Base-by-base conservation (phyloP, 1,140 invertebrate genomes). In the Halesus radiatus region DNA sequence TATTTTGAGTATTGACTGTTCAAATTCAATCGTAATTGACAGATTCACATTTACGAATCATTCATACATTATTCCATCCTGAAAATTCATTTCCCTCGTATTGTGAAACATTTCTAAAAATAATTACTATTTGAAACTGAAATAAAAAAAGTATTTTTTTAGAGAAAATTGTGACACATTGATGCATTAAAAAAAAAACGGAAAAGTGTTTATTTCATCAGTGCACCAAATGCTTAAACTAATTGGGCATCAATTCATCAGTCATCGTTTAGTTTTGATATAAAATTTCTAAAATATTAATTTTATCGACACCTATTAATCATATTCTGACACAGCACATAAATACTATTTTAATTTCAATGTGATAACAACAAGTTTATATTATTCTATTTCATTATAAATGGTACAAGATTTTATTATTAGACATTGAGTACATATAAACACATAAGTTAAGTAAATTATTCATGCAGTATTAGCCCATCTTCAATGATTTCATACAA, bases 201-300 rank as follows among this genome's bases (percentile, higher is more conserved):
- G 22, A 66, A 66, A 66, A 45, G 66, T 70, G 66, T 45, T 70
- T 52, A 45, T 70, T 70, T 70, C 66, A 70, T 70, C 16, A 70
- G 66, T 70, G 66, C 66, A 50, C 37, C 37, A 70, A 70, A 70
- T 50, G 66, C 66, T 70, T 70, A 70, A 70, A 52, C 66, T 70
- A 70, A 52, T 70, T 70, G 66, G 66, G 66, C n/a, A 70, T 50
- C 22, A 66, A 66, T 70, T 50, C 62, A 26, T 64, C 66, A 70
- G 66, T 70, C 66, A 22, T 45, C 37, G n/a, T 70, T 64, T 50
- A 50, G 29, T 20, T 70, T 64, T 50, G 37, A 70, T 70, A 70
- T 50, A 45, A 70, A 70, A 70, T 70, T 16, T 70, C 66, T 70
- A 70, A 50, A 23, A n/a, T 70, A 64, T 64, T 64, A 16, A 64